Conservation (phyloP, 2,888 invertebrate species). For the Chironomus riparius region DNA sequence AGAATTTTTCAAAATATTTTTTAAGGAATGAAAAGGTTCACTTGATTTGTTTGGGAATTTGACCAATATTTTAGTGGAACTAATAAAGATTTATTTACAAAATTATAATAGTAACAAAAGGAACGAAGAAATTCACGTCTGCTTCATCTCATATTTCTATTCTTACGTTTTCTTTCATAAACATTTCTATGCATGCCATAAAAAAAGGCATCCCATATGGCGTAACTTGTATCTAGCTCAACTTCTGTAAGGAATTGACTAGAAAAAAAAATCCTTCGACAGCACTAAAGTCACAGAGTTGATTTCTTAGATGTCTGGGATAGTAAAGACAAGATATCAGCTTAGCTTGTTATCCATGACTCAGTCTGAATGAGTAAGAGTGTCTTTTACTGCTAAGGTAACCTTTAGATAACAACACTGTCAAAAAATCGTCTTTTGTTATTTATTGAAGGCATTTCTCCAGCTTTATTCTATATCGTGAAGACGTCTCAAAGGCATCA, state of each 20-base stretch:
- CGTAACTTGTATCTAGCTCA: too few relatives aligned
- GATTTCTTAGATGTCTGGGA: too few relatives aligned
- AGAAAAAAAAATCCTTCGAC: background rate
- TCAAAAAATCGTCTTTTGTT: background rate
- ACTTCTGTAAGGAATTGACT: background rate
- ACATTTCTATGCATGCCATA: background rate
- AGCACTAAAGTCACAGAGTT: background rate
- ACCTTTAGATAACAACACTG: too few relatives aligned
- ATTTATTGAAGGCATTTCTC: background rate
- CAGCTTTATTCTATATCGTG: background rate
- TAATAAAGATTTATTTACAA: background rate
- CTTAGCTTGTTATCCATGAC: too few relatives aligned
- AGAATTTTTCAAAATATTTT: background rate
- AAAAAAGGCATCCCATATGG: background rate
- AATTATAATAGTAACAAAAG: background rate
- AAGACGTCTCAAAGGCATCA: background rate
- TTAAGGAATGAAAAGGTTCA: background rate
- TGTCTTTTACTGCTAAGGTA: too few relatives aligned
- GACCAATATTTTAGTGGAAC: background rate
- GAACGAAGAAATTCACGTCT: background rate
- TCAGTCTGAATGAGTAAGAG: too few relatives aligned
- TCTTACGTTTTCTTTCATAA: background rate
- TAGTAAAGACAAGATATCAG: too few relatives aligned
- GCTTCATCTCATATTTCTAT: background rate
- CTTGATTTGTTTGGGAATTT: background rate